Evolutionary conservation across 2,888 invertebrate genomes (phyloP), one percentile per base, ranked within the genome.

Genomic region (Euproctis similis): DNA sequence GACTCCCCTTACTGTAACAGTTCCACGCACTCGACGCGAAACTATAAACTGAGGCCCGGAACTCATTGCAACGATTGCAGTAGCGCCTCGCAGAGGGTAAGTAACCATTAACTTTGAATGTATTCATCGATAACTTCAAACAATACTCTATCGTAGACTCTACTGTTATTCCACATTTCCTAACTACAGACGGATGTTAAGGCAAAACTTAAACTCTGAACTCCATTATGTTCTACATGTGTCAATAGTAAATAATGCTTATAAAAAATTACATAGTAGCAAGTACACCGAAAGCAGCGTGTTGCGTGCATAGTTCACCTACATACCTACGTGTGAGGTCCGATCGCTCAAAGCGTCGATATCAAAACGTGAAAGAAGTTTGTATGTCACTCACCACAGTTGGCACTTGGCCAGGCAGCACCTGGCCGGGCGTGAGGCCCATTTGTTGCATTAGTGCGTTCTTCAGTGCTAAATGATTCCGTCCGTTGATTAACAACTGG

Each of bases 391-490:
- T 92, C 87, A 96, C 96, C 91, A 96, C 95, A 71, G 94, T 71
- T 75, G 94, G 95, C 76, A 96, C 93, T 89, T 96, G 96, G 80
- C 95, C 95, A 81, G 95, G 94, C 76, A 96, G 89, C 67, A 96
- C 90, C 87, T 96, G 96, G 74, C 95, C 94, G 52, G 95, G 95
- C 69, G 94, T 90, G 63, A 95, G 89, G 66, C 95, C 95, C 95
- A 96, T 94, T 87, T 96, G 95, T 88, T 96, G 95, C 93, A 96
- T 95, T 68, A 96, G 89, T 61, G 96, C 96, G 88, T 98, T 98
- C 88, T 98, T 98, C 84, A 99, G 88, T 69, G 98, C 98, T 87
- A 99, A 90, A 88, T 99, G 98, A 89, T 99, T 98, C 75, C 98
- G 90, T 55, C 99, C 99, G 88, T 99, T 99, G 89, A 99, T 98